Evolutionary conservation across 2,888 invertebrate species (phyloP), one percentile per base, ranked within the genome.

Genomic region (Trichopoda pennipes): DNA sequence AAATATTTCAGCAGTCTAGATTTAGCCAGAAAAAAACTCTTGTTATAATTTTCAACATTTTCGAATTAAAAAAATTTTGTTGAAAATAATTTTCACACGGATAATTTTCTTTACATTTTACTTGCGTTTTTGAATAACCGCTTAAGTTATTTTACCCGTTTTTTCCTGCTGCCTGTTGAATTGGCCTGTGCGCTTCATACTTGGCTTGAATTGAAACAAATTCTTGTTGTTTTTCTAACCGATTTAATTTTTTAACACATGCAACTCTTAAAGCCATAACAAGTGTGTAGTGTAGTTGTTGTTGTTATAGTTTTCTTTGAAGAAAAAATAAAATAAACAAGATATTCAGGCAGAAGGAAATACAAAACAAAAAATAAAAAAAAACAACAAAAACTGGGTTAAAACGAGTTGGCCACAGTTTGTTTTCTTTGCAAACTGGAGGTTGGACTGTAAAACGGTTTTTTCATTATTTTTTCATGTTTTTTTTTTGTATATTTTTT

Each of bases 381-480:
- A 9, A 68, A 23, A 42, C 51, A 44, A 35, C 2, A 55, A 68
- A 73, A 79, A 83, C 75, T 79, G 79, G 79, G 79, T 79, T 79
- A 79, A 74, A 82, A 82, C 81, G 77, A 81, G 78, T 79, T 82
- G 63, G 74, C 77, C 77, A 70, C 74, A 75, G 49, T 70, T 66
- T 47, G 58, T 21, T 66, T 69, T 53, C 1, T 58, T 44, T n/a
- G 38, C 19, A 69, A 35, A 16, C 38, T 14, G 49, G 49, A 14
- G 58, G 51, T 61, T 73, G 28, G 60, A 60, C 51, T 42, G 56
- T 42, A 47, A 68, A 72, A 63, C 56, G 47, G 60, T 80, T 69
- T 44, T 68, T 66, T 8, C 44, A 16, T 28, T 44, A 47, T 44
- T 64, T 49, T 28, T 47, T 64, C n/a, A 61, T 79, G 17, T 47